These are phyloP conservation scores for Clitarchus hookeri DNA, from an alignment of 2,888 invertebrate species.

Conservation along the genomic window DNA sequence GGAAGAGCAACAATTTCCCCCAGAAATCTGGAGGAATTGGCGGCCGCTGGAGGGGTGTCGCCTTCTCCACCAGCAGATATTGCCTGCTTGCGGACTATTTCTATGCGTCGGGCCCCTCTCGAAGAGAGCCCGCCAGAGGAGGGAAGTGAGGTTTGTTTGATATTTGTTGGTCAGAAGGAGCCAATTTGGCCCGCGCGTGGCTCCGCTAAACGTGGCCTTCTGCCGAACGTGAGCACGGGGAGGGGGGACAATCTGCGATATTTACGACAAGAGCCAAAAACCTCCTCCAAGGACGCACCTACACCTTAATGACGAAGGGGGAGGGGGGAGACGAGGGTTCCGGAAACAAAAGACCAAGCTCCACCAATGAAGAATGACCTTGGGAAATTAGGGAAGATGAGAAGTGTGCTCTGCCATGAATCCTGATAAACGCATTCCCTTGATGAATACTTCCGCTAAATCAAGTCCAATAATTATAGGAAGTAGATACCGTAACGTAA, in stretches of 20 bases:
- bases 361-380: background rate
- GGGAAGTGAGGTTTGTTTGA: slow-evolving; percentile 28
- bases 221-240: background rate
- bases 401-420: background rate
- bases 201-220: slow-evolving; percentile 15
- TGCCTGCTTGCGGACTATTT: slow-evolving; percentile 57
- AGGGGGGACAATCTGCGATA: background rate
- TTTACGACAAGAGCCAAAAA: slow-evolving; percentile 1
- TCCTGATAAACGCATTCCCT: background rate
- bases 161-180: slow-evolving; percentile 35
- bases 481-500: too few species aligned
- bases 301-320: background rate
- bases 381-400: background rate
- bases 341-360: background rate
- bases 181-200: slow-evolving; percentile 41
- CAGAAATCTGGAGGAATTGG: slow-evolving; percentile 57
- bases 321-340: background rate
- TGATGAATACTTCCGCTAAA: background rate
- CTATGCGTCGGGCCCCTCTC: slow-evolving; percentile 53
- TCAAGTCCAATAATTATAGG: background rate
- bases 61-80: slow-evolving; percentile 52
- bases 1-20: slow-evolving; percentile 54
- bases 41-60: slow-evolving; percentile 40
- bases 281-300: background rate
- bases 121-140: background rate